These are phyloP conservation scores for Pangasius krempfi DNA, from an alignment of 2,797 vertebrate genomes.

Conservation along the genomic window DNA sequence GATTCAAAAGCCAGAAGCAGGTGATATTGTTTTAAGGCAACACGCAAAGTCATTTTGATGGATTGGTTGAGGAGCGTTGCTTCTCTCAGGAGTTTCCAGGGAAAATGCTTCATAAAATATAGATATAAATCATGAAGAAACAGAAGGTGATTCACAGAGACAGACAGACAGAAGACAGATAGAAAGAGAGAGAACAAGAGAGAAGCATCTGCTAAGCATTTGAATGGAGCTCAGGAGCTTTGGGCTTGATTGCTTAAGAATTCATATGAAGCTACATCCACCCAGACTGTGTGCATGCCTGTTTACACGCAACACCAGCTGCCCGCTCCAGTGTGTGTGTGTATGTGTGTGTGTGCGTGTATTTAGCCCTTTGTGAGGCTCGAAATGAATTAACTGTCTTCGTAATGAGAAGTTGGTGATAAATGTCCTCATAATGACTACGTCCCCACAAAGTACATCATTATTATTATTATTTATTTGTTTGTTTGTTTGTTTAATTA, in stretches of 20 bases:
- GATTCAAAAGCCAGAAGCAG: constrained; percentile 45
- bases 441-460: not conserved
- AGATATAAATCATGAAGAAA: constrained; percentile 42
- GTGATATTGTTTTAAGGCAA: constrained; percentile 51
- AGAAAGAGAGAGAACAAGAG: constrained; percentile 64
- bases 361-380: not conserved
- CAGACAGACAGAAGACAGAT: constrained; percentile 53
- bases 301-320: constrained; percentile 80
- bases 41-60: constrained; percentile 44
- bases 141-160: constrained; percentile 33
- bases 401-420: not conserved
- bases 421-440: not conserved
- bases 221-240: constrained; percentile 77
- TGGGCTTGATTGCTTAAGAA: constrained; percentile 75
- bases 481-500: too few relatives aligned
- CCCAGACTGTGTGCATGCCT: constrained; percentile 67
- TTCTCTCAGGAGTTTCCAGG: constrained; percentile 45
- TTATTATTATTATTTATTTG: not conserved
- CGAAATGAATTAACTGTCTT: not conserved
- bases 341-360: constrained; percentile 10
- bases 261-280: constrained; percentile 64
- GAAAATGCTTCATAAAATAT: constrained; percentile 49
- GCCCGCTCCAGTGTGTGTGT: constrained; percentile 54
- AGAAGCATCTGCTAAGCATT: constrained; percentile 77
- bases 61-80: constrained; percentile 12